These are phyloP conservation scores for Vulpes vulpes DNA, from an alignment of 2,113 vertebrate genomes.

Conservation along the genomic window DNA sequence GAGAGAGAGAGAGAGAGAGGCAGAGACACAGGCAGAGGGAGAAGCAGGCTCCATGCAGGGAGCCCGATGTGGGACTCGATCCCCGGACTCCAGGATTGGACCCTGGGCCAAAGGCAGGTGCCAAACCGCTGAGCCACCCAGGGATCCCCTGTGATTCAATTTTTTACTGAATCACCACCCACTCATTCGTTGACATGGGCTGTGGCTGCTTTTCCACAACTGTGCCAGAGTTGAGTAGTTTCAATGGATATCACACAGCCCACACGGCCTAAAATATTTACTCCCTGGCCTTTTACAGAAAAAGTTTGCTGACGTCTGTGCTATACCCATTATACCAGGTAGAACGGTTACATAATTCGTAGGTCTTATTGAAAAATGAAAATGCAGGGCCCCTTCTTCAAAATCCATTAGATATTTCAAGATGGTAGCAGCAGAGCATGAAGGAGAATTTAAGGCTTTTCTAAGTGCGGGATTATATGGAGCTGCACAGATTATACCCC, in stretches of 20 bases:
- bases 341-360: neutral
- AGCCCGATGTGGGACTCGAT: too few relatives aligned
- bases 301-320: neutral
- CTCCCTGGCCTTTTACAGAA: neutral
- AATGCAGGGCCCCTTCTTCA: neutral
- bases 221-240: neutral
- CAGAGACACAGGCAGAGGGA: too few relatives aligned
- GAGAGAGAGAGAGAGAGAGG: too few relatives aligned
- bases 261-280: neutral
- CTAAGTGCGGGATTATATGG: neutral
- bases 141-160: neutral
- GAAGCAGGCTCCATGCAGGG: too few relatives aligned
- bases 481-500: neutral
- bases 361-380: neutral
- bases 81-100: too few relatives aligned
- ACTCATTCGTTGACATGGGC: neutral
- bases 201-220: neutral
- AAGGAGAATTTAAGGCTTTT: neutral
- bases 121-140: too few relatives aligned
- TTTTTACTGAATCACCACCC: neutral
- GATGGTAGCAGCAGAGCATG: neutral
- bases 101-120: too few relatives aligned
- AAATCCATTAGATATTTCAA: neutral
- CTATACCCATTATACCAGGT: too few relatives aligned
- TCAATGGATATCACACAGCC: neutral